phyloP scores from a whole-genome alignment of 2,113 vertebrate species.

The Coturnix japonica region DNA sequence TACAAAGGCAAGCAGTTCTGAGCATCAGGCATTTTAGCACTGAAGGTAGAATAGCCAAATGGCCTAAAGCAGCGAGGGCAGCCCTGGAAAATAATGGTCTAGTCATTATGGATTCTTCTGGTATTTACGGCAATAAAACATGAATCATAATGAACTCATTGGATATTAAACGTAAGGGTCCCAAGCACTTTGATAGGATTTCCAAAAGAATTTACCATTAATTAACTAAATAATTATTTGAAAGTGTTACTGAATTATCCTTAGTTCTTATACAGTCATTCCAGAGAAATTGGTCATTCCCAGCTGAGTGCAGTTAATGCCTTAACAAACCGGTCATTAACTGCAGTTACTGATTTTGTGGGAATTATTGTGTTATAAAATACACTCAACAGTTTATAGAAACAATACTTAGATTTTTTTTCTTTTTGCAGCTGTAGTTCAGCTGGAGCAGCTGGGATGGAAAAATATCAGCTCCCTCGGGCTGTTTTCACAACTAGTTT shows the following conservation, averaged over 20 bases:
- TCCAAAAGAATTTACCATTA: constrained; percentile 78
- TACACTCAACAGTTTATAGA: constrained; percentile 78
- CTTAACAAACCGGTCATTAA: constrained; percentile 82
- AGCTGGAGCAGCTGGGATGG: constrained; percentile 75
- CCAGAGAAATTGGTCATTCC: constrained; percentile 76
- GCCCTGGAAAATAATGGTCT: constrained; percentile 66
- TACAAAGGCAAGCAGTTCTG: constrained; percentile 59
- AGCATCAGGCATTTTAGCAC: constrained; percentile 66
- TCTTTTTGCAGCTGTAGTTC: constrained; percentile 76
- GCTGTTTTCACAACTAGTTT: constrained; percentile 76
- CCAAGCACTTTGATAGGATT: constrained; percentile 76
- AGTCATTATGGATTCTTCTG: constrained; percentile 75
- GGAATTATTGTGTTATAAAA: constrained; percentile 82
- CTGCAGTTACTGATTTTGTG: constrained; percentile 80
- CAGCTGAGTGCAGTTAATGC: constrained; percentile 80
- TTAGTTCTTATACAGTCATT: constrained; percentile 75
- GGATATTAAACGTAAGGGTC: constrained; percentile 74
- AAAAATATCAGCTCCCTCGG: constrained; percentile 69
- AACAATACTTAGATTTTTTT: constrained; percentile 57
- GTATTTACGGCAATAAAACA: constrained; percentile 77
- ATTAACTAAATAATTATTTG: constrained; percentile 79
- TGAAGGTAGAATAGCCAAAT: constrained; percentile 71
- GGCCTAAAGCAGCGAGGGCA: constrained; percentile 68
- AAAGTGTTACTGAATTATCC: constrained; percentile 79
- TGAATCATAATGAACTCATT: constrained; percentile 80